Conservation (phyloP, 2,113 vertebrate species). For the Phocoena sinus region DNA sequence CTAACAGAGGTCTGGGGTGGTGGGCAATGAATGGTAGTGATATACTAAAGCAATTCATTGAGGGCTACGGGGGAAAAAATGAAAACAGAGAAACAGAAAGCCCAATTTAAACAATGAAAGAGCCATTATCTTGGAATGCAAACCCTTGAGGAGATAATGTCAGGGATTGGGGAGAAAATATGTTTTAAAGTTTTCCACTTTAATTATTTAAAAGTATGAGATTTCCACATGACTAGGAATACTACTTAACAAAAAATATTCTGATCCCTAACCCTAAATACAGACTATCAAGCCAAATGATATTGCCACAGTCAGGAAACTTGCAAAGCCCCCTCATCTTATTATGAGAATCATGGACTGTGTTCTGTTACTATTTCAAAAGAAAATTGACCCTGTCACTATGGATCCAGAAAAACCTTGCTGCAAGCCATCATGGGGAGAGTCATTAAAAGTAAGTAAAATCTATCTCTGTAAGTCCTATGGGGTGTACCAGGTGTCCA, state of each 20-base stretch:
- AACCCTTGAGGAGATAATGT: neutral
- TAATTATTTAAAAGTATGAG: neutral
- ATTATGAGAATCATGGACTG: slow-evolving; percentile 88
- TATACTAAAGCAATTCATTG: neutral
- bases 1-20: neutral
- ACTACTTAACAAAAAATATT: slow-evolving; percentile 5
- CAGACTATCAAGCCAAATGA: slow-evolving; percentile 86
- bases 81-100: neutral
- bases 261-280: slow-evolving; percentile 34
- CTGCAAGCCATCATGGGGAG: slow-evolving; percentile 82
- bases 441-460: slow-evolving; percentile 82
- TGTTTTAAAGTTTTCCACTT: neutral
- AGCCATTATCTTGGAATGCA: neutral
- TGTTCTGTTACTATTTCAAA: slow-evolving; percentile 82
- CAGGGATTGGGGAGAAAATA: neutral
- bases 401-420: slow-evolving; percentile 84
- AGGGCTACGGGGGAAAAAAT: neutral
- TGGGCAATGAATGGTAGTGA: neutral
- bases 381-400: slow-evolving; percentile 80
- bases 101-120: neutral
- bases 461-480: neutral
- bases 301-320: slow-evolving; percentile 84
- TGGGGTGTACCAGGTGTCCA: neutral
- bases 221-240: neutral
- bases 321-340: slow-evolving; percentile 85